Percentiles rank a stretch among this genome's conserved stretches.
Evolutionary conservation across 1,140 invertebrate genomes (phyloP).

Genomic region (Pogonognathellus flavescens): DNA sequence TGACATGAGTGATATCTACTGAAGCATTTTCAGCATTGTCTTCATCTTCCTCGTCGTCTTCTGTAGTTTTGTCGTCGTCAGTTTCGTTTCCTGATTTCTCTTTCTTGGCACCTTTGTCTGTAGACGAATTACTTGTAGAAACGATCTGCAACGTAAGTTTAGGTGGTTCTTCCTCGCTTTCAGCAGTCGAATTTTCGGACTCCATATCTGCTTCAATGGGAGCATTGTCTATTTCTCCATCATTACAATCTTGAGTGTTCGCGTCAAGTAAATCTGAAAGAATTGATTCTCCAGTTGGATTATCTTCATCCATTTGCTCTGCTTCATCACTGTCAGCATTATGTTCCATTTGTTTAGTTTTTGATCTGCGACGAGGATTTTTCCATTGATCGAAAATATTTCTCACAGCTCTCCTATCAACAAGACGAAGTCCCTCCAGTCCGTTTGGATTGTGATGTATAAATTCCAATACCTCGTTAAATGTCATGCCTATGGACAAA

Average conservation of each 20-base stretch:
- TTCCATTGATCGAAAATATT: constrained; percentile 66
- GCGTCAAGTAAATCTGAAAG: not conserved
- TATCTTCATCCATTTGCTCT: not conserved
- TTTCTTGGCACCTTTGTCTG: too few species aligned
- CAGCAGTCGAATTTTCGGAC: too few species aligned
- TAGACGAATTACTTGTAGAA: too few species aligned
- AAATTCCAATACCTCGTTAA: constrained; percentile 62
- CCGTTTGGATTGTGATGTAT: constrained; percentile 64
- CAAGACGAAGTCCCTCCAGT: constrained; percentile 60
- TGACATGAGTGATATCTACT: not conserved
- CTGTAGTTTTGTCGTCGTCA: not conserved
- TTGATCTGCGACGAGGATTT: constrained; percentile 22
- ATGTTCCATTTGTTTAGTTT: not conserved
- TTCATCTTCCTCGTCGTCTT: not conserved
- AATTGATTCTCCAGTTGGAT: not conserved
- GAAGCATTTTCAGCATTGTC: not conserved
- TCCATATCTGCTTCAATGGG: too few species aligned
- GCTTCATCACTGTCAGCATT: not conserved
- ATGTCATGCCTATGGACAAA: constrained; percentile 57
- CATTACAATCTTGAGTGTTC: too few species aligned
- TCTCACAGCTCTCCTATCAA: constrained; percentile 63
- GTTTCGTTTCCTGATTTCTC: too few species aligned
- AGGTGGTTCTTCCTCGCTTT: too few species aligned
- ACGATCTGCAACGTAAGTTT: too few species aligned
- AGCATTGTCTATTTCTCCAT: too few species aligned